Base-by-base conservation (phyloP, 2,888 invertebrate genomes). In the Polia nebulosa region DNA sequence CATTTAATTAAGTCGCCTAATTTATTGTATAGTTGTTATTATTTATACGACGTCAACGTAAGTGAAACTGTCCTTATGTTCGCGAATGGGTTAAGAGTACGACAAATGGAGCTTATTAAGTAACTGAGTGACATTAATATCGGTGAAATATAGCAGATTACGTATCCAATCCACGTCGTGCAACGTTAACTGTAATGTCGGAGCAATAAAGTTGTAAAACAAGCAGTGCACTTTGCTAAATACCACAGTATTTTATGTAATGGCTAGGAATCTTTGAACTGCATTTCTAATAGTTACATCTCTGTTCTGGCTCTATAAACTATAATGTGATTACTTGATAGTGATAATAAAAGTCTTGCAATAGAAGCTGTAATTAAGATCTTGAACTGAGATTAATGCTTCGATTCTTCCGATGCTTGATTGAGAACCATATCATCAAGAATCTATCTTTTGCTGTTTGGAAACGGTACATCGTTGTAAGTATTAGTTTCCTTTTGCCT, bases 1-100 rank as follows among this genome's bases (percentile, higher is more conserved):
- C 61, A 71, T 82, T 81, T 81, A 77, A 83, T 82, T 79, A 76
- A 69, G 64, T 69, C 32, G 53, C 45, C 78, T 82, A 81, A 85
- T 85, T 80, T 80, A 78, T 76, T 60, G 71, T 70, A 72, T 64
- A 60, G 32, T 56, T 65, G 51, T 51, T 59, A 78, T 63, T 76
- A 69, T 76, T 73, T 64, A 63, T 55, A 55, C 15, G 52, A 32
- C 69, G 61, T 69, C 25, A 59, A 36, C 17, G 59, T 32, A 41
- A 78, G 63, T 55, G 64, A 64, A 69, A 74, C 20, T 45, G 62
- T 59, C 27, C 39, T 59, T 65, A 70, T 47, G 29, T 69, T 65
- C 13, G 64, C 56, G 62, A 74, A 65, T 69, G 60, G 63, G 39
- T 64, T 62, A 55, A 55, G 47, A 52, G 58, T 67, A 58, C 52